Evolutionary conservation across 2,888 invertebrate species (phyloP).

Genomic region (Deilephila porcellus): DNA sequence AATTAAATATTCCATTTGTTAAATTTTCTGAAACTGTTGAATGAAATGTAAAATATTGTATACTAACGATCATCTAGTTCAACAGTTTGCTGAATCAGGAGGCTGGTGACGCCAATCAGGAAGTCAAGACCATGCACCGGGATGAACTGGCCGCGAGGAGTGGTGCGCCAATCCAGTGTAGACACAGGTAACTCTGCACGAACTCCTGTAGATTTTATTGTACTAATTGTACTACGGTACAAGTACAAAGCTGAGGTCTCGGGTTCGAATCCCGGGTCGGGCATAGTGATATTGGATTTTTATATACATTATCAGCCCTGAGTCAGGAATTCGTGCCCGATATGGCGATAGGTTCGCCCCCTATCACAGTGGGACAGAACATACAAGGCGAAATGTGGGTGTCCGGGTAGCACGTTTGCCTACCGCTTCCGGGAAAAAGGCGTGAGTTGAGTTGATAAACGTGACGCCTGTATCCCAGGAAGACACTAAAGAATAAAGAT

Average conservation of each 20-base stretch:
- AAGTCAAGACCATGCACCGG: constrained; percentile 89
- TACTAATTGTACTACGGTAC: too few species aligned
- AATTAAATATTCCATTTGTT: not conserved
- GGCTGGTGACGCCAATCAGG: constrained; percentile 87
- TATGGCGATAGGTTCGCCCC: too few species aligned
- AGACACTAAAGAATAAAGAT: not conserved
- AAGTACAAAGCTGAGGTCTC: too few species aligned
- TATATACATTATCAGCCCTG: too few species aligned
- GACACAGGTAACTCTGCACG: constrained; percentile 85
- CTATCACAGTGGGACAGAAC: too few species aligned
- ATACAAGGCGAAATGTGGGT: too few species aligned
- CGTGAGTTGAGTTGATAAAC: too few species aligned
- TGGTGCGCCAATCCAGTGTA: constrained; percentile 85
- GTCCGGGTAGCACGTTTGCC: too few species aligned
- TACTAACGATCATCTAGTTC: constrained; percentile 89
- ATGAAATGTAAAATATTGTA: not conserved
- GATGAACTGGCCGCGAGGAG: constrained; percentile 84
- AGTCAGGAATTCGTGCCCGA: too few species aligned
- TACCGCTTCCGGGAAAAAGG: too few species aligned
- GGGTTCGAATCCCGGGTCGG: too few species aligned
- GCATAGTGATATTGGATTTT: too few species aligned
- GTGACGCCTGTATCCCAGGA: not conserved
- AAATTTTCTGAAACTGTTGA: not conserved
- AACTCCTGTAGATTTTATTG: constrained; percentile 39
- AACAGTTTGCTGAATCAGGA: constrained; percentile 91